Conservation (phyloP, 2,888 invertebrate species). For the Drosophila colorata region DNA sequence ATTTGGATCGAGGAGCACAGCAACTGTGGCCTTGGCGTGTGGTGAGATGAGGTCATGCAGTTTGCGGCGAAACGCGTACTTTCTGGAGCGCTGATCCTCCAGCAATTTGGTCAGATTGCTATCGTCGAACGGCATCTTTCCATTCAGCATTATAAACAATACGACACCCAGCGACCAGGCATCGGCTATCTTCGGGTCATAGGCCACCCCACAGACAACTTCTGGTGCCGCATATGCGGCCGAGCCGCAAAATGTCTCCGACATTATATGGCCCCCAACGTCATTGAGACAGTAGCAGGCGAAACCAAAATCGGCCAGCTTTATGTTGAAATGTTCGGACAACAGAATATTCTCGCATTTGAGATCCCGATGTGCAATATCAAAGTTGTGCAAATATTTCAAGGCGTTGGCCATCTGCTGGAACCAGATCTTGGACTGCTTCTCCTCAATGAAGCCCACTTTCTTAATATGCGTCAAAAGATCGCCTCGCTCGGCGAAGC, state of each 20-base stretch:
- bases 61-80: constrained; percentile 91
- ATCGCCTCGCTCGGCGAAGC: constrained; percentile 96
- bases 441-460: constrained; percentile 91
- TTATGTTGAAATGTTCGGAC: constrained; percentile 93
- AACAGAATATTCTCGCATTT: constrained; percentile 96
- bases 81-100: constrained; percentile 92
- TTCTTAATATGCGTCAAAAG: constrained; percentile 93
- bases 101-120: constrained; percentile 93
- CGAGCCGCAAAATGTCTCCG: constrained; percentile 97
- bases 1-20: constrained; percentile 93
- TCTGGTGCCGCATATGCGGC: constrained; percentile 98
- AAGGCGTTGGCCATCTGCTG: constrained; percentile 91
- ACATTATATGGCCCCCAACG: constrained; percentile 90
- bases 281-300: constrained; percentile 92
- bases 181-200: constrained; percentile 95
- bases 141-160: constrained; percentile 96
- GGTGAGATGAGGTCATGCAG: constrained; percentile 90
- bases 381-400: constrained; percentile 92
- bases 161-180: constrained; percentile 97
- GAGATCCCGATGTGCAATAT: constrained; percentile 95
- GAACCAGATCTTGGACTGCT: constrained; percentile 93
- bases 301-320: constrained; percentile 97
- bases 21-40: constrained; percentile 91
- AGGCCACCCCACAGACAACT: constrained; percentile 94
- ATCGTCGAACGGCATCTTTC: constrained; percentile 97